Evolutionary conservation across 2,113 vertebrate genomes (phyloP), one percentile per base, ranked within the genome.

Genomic region (Telmatochromis sp.): DNA sequence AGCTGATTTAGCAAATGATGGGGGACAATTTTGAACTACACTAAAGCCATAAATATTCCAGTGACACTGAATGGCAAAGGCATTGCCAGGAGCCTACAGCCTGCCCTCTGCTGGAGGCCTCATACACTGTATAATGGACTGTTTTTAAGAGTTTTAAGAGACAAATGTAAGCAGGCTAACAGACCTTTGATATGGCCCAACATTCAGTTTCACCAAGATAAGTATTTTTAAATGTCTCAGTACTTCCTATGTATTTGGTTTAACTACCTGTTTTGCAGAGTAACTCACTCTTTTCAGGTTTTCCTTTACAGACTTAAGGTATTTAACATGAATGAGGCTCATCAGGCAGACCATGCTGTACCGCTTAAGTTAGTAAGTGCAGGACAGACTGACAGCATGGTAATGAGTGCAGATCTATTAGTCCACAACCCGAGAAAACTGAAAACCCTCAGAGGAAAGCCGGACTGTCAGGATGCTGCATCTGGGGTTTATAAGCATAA

Each of bases 51-150:
- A 78, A 82, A 89, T 70, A 81, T 85, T 80, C 60, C n/a, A n/a
- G 21, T 47, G 37, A 85, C 11, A 13, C 4, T 42, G 49, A 83
- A n/a, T 53, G 68, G 11, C 81, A 33, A 81, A 53, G 54, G 55
- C 58, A 45, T 3, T 35, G 58, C 73, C 81, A 82, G 80, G 65
- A 86, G 79, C 73, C 14, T 55, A 28, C n/a, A 73, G 55, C 42
- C 90, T 92, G 93, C 94, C 94, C 94, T 86, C 95, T 95, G 91
- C 91, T 96, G 95, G 93, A 87, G 80, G 78, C 53, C 60, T 45
- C 40, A 45, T 53, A 63, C 2, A 90, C 60, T 85, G 83, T 45
- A 35, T 80, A 19, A 23, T 75, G 26, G 21, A 54, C 51, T 83
- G 49, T 47, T 68, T 37, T 13, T 28, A 53, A 53, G 63, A 54